Evolutionary conservation across 1,140 invertebrate genomes (phyloP).

Genomic region (Drosophila novamexicana): DNA sequence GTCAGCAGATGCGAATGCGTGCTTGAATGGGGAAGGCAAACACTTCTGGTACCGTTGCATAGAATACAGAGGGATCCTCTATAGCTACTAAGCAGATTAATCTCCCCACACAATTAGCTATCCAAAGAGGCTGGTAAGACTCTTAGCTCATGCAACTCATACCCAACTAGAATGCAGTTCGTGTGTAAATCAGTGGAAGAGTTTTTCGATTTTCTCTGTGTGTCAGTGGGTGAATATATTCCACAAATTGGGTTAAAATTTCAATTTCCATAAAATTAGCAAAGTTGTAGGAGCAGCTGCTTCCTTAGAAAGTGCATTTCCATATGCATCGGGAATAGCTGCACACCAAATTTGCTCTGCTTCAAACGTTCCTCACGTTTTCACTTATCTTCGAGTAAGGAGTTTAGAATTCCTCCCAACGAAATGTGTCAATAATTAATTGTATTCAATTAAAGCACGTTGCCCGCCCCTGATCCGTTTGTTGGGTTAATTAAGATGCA

Average conservation of each 20-base stretch:
- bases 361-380: constrained; percentile 56
- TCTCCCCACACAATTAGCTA: constrained; percentile 35
- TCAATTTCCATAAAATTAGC: constrained; percentile 59
- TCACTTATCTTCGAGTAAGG: constrained; percentile 38
- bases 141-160: neutral
- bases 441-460: constrained; percentile 77
- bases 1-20: constrained; percentile 55
- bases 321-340: constrained; percentile 48
- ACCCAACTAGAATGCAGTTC: neutral
- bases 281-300: constrained; percentile 25
- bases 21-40: constrained; percentile 27
- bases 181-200: neutral
- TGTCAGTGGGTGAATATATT: constrained; percentile 36
- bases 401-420: constrained; percentile 37
- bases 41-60: constrained; percentile 52
- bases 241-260: constrained; percentile 61
- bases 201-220: neutral
- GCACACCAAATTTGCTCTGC: constrained; percentile 41
- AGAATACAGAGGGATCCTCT: constrained; percentile 15
- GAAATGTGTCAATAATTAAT: constrained; percentile 83
- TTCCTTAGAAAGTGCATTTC: constrained; percentile 67
- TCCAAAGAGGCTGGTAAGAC: neutral
- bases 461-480: constrained; percentile 10
- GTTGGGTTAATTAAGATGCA: constrained; percentile 73
- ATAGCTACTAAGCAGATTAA: constrained; percentile 48